Conservation (phyloP, 2,797 vertebrate genomes). For the Pseudochaenichthys georgianus region DNA sequence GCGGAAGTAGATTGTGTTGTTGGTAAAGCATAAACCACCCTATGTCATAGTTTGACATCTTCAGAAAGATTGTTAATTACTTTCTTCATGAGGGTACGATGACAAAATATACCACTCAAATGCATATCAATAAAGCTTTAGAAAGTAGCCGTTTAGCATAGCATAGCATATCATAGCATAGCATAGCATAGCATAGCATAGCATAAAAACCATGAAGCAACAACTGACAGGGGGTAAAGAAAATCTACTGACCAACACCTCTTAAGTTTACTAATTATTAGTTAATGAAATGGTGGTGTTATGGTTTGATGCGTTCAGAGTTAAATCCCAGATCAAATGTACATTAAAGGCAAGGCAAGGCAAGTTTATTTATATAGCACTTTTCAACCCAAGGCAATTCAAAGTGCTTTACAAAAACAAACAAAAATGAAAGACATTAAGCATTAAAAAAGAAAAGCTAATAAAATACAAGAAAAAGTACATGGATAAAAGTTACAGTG, state of each 20-base stretch:
- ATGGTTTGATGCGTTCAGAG: not conserved
- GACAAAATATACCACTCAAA: not conserved
- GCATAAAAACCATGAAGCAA: not conserved
- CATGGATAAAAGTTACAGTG: too few species aligned
- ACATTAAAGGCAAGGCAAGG: too few species aligned
- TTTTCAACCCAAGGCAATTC: too few species aligned
- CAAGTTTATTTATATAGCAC: too few species aligned
- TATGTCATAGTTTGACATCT: not conserved
- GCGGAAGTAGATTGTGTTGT: conserved; percentile 11
- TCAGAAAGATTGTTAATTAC: not conserved
- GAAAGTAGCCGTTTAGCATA: not conserved
- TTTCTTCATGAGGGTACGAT: not conserved
- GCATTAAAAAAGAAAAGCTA: too few species aligned
- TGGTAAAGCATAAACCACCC: not conserved
- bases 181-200: too few species aligned
- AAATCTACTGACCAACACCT: too few species aligned
- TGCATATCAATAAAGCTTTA: not conserved
- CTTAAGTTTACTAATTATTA: not conserved
- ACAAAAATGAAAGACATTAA: too few species aligned
- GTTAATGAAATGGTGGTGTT: not conserved
- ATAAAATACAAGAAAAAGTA: too few species aligned
- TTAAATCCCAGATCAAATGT: not conserved
- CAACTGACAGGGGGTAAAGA: too few species aligned
- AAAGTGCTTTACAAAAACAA: too few species aligned
- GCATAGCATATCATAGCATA: not conserved